Conservation (phyloP, 2,113 vertebrate genomes). For the Egretta garzetta region DNA sequence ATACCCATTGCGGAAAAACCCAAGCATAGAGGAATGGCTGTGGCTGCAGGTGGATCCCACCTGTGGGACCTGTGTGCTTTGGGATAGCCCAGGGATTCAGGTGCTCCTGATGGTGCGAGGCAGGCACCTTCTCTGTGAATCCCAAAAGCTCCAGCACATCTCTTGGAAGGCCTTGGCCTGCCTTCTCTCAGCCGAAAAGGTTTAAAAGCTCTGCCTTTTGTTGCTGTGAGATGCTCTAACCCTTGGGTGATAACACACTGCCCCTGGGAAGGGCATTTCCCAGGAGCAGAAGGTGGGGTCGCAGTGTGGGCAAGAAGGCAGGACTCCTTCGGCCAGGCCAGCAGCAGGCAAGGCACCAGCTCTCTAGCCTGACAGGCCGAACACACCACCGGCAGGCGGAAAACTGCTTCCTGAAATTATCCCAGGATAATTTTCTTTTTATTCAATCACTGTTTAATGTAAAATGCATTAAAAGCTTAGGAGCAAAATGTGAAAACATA, state of each 20-base stretch:
- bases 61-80: neutral
- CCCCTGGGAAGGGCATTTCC: neutral
- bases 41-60: neutral
- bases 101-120: neutral
- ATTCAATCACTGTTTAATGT: constrained; percentile 19
- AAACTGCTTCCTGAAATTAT: constrained; percentile 19
- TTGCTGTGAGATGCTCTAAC: neutral
- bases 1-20: neutral
- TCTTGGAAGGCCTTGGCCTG: neutral
- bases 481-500: constrained; percentile 35
- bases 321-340: accelerated
- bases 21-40: neutral
- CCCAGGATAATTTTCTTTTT: neutral
- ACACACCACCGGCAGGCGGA: neutral
- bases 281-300: neutral
- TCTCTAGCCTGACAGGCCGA: neutral
- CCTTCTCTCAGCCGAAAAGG: neutral
- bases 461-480: constrained; percentile 58
- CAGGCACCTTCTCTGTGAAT: neutral
- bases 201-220: neutral
- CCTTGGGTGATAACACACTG: too few species aligned
- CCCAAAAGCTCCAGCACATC: neutral
- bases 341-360: neutral
- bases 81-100: neutral
- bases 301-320: neutral